A percentile compares a stretch with the other conserved stretches of the same genome.
phyloP scores from a whole-genome alignment of 2,113 vertebrate species.

The Sterrhoptilus dennistouni region DNA sequence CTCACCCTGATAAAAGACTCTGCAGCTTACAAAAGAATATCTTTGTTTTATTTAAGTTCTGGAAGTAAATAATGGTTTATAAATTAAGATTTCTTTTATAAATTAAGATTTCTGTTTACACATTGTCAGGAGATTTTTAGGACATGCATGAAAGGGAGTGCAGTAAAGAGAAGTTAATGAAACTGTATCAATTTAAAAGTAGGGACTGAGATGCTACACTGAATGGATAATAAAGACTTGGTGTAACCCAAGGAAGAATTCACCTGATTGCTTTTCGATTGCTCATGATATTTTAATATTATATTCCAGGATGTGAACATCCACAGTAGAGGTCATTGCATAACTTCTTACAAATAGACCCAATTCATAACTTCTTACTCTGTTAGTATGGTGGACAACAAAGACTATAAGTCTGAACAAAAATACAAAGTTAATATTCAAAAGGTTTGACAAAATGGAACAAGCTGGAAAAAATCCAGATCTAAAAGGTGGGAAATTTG shows the following conservation, averaged over 20 bases:
- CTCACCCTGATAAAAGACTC: background rate
- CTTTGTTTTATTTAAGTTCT: slow-evolving; percentile 11
- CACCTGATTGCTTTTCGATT: background rate
- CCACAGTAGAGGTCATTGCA: background rate
- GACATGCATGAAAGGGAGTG: background rate
- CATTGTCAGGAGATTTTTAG: background rate
- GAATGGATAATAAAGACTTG: background rate
- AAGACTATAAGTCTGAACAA: background rate
- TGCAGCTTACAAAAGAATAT: background rate
- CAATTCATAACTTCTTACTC: background rate
- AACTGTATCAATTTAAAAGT: background rate
- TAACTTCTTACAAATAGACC: background rate
- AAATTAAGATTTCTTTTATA: background rate
- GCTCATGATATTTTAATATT: background rate
- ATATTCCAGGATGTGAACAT: background rate
- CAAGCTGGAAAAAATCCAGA: background rate
- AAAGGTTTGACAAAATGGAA: background rate
- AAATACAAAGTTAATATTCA: background rate
- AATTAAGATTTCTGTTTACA: background rate
- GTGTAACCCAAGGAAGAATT: background rate
- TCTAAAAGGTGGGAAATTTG: background rate
- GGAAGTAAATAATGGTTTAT: background rate
- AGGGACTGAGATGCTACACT: background rate
- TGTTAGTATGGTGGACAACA: rapidly evolving
- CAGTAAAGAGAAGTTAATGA: background rate